These are phyloP conservation scores for Sarcophaga caerulescens DNA, from an alignment of 2,888 invertebrate species.

Conservation along the genomic window DNA sequence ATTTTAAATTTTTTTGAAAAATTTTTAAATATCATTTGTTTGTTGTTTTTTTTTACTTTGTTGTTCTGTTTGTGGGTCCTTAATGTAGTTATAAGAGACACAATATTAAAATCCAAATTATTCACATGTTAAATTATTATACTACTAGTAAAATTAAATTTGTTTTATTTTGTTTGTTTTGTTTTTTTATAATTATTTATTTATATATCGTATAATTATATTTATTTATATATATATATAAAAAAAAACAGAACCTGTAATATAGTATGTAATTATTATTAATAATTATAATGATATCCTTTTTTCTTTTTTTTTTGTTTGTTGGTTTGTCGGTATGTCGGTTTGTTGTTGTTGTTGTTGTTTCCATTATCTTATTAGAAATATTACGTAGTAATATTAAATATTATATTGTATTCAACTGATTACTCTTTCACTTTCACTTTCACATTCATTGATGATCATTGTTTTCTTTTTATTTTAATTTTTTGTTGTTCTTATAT, in stretches of 20 bases:
- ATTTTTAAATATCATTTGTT: conserved; percentile 38
- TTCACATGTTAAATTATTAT: conserved; percentile 48
- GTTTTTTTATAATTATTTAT: conserved; percentile 32
- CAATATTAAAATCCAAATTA: conserved; percentile 53
- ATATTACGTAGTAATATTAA: conserved; percentile 60
- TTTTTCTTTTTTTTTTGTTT: neutral
- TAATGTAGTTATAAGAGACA: conserved; percentile 31
- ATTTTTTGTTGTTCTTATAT: conserved; percentile 27
- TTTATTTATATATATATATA: neutral
- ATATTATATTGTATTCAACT: conserved; percentile 27
- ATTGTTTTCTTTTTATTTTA: neutral
- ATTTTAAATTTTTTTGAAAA: conserved; percentile 4
- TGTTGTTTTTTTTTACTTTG: conserved; percentile 20
- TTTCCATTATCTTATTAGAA: conserved; percentile 30
- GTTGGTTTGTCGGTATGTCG: neutral
- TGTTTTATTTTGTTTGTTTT: too few relatives aligned
- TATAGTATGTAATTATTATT: conserved; percentile 37
- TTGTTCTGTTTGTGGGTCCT: conserved; percentile 26
- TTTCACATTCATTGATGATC: neutral
- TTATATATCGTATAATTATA: neutral
- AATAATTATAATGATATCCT: conserved; percentile 50
- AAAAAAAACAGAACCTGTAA: conserved; percentile 49
- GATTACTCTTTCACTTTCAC: conserved; percentile 13
- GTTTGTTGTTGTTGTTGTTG: conserved; percentile 38
- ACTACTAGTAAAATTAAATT: conserved; percentile 34